Evolutionary conservation across 2,113 vertebrate genomes (phyloP).

Genomic region (Oncorhynchus nerka): DNA sequence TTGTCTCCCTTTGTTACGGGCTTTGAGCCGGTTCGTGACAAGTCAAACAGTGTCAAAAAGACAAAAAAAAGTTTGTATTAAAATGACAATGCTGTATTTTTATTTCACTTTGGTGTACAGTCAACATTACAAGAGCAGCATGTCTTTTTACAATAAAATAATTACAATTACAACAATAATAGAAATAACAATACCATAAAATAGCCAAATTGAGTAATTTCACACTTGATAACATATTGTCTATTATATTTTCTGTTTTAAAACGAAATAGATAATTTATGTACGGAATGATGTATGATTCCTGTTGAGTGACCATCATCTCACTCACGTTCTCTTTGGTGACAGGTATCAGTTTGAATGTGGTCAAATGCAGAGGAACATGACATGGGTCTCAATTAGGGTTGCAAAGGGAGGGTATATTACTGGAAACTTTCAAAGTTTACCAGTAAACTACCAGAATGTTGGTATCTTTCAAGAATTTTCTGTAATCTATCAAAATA

Average conservation of each 20-base stretch:
- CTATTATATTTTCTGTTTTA: constrained; percentile 33
- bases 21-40: too few relatives aligned
- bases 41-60: not conserved
- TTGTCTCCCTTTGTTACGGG: too few relatives aligned
- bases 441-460: too few relatives aligned
- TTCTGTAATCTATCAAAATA: too few relatives aligned
- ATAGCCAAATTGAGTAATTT: constrained; percentile 49
- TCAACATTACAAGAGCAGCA: constrained; percentile 65
- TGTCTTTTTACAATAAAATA: constrained; percentile 64
- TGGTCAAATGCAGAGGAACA: not conserved
- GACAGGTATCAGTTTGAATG: not conserved
- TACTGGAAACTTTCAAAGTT: too few relatives aligned
- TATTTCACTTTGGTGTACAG: constrained; percentile 64
- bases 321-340: too few relatives aligned
- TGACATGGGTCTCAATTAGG: not conserved
- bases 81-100: constrained; percentile 38
- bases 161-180: constrained; percentile 47
- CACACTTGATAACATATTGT: constrained; percentile 44
- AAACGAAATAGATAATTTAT: constrained; percentile 26
- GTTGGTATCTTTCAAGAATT: too few relatives aligned
- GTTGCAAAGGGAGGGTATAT: too few relatives aligned
- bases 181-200: constrained; percentile 59
- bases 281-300: constrained; percentile 44
- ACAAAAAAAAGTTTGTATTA: constrained; percentile 29
- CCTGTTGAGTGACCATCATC: not conserved